Base-by-base conservation (phyloP, 2,113 vertebrate species). In the Solea solea region DNA sequence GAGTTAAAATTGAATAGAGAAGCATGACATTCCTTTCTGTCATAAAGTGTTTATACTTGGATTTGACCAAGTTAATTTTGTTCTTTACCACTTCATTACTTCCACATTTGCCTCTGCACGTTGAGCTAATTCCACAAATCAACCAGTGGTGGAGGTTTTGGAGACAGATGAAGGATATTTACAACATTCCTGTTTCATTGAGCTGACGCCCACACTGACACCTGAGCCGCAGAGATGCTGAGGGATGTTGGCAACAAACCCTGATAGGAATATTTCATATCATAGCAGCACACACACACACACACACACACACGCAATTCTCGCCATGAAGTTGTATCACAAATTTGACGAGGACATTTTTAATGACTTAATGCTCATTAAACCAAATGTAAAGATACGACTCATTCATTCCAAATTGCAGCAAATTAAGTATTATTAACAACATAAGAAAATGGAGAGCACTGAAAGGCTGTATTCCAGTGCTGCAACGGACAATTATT, bases 161-260 rank as follows among this genome's bases (percentile, higher is more conserved):
- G 60, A 57, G 42, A 15, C 28, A 27, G 27, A 39, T 48, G 14
- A 56, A 39, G 5, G 1, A 45, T 34, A 21, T 34, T 12, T 45
- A 8, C 25, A 58, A 56, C 55, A 72, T 82, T 34, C 58, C 61
- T 76, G 74, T 51, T 27, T 14, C 28, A 69, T 67, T 62, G 42
- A 40, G 50, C 10, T 71, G 55, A 67, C 55, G 13, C 51, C 65
- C 34, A 34, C 34, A 34, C 34, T 34, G 34, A 34, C 44, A 9
- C 2, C 45, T 53, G 16, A 73, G 46, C 77, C 72, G 44, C 27
- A 69, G 78, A 72, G 75, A 71, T 25, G 77, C 64, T 49, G 21
- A 25, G 44, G 34, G 41, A 66, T 62, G 52, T 34, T 58, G 60
- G 45, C 57, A 71, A 51, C 7, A 28, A 51, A 67, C 7, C 2